A percentile compares a stretch with the other conserved stretches of the same genome.
phyloP scores from a whole-genome alignment of 2,888 invertebrate species.

The Scaptomyza cyrtandrae region DNA sequence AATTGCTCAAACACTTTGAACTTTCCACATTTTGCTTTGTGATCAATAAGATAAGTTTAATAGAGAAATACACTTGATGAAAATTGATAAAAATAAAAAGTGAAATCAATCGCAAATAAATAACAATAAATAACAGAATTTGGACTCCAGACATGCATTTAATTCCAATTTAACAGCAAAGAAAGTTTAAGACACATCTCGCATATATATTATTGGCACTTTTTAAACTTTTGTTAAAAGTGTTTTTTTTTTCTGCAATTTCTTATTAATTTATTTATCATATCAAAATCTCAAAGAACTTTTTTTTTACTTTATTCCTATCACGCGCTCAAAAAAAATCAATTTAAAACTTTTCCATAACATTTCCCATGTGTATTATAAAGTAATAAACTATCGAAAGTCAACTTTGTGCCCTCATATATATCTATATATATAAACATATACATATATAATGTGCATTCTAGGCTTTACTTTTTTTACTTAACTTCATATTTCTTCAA shows the following conservation, averaged over 20 bases:
- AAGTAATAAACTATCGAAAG: slow-evolving; percentile 23
- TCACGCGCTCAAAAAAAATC: not conserved
- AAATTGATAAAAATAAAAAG: no score
- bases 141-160: no score
- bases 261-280: not conserved
- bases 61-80: not conserved
- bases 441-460: slow-evolving; percentile 19
- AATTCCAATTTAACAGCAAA: no score
- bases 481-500: slow-evolving; percentile 15
- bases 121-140: no score
- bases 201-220: not conserved
- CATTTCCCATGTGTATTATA: not conserved
- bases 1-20: slow-evolving; percentile 6
- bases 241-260: not conserved
- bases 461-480: slow-evolving; percentile 15
- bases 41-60: not conserved
- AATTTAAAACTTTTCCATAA: slow-evolving; percentile 1
- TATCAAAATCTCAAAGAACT: not conserved
- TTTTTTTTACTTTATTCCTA: not conserved
- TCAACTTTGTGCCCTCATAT: slow-evolving; percentile 4
- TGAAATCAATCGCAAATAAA: no score
- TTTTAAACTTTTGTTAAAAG: not conserved
- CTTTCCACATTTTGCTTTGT: not conserved
- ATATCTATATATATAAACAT: not conserved
- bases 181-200: not conserved